Conservation (phyloP, 2,113 vertebrate species). For the Myiagra hebetior region DNA sequence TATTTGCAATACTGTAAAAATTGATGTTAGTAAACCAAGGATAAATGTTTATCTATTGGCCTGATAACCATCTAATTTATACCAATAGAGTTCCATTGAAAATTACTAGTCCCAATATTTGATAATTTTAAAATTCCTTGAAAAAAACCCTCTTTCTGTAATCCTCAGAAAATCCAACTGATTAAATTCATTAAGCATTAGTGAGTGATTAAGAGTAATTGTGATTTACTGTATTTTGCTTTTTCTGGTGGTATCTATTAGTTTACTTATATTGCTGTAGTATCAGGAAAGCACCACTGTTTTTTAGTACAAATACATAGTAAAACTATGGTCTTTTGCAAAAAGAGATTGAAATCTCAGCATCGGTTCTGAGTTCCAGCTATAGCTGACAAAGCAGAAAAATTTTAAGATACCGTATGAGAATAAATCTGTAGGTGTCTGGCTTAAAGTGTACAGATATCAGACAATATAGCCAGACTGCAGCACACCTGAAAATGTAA, state of each 20-base stretch:
- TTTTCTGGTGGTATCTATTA: not conserved
- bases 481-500: not conserved
- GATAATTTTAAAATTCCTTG: not conserved
- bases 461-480: not conserved
- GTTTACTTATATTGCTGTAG: not conserved
- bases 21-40: not conserved
- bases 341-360: not conserved
- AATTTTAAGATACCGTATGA: not conserved
- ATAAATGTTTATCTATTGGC: not conserved
- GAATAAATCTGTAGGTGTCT: not conserved
- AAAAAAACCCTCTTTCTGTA: accelerated
- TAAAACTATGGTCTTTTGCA: not conserved
- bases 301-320: not conserved
- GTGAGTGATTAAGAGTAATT: not conserved
- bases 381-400: not conserved
- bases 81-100: not conserved
- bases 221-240: not conserved
- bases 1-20: not conserved
- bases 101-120: not conserved
- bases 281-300: not conserved
- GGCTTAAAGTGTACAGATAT: not conserved
- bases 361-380: not conserved
- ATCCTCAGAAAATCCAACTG: not conserved
- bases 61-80: not conserved
- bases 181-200: not conserved